phyloP scores from a whole-genome alignment of 2,888 invertebrate species.

The Platerodrilus igneus region DNA sequence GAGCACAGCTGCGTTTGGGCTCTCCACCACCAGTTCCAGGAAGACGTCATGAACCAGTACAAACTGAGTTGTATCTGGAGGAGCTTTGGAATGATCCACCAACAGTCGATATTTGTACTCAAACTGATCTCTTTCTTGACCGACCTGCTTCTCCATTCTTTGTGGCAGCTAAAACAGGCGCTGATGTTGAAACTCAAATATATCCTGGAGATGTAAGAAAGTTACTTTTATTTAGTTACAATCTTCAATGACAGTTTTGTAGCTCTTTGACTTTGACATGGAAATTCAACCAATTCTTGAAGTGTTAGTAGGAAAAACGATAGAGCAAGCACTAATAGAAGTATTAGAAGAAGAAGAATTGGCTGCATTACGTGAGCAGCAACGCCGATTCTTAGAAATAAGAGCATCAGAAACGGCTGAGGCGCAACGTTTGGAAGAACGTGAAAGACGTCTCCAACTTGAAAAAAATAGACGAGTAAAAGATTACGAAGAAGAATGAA shows the following conservation, averaged over 20 bases:
- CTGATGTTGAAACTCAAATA: slow-evolving; percentile 77
- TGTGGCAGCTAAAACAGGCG: slow-evolving; percentile 73
- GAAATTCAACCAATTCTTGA: slow-evolving; percentile 89
- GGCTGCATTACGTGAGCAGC: slow-evolving; percentile 73
- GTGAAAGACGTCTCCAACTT: slow-evolving; percentile 62
- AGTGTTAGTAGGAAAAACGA: slow-evolving; percentile 81
- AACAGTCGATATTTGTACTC: slow-evolving; percentile 70
- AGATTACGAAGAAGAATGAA: slow-evolving; percentile 61
- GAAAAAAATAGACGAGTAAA: slow-evolving; percentile 71
- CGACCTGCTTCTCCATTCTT: slow-evolving; percentile 75
- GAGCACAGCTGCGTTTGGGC: slow-evolving; percentile 53
- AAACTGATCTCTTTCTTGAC: slow-evolving; percentile 81
- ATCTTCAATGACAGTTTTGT: too few relatives aligned
- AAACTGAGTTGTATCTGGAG: slow-evolving; percentile 86
- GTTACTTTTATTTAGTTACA: too few relatives aligned
- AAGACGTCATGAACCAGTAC: slow-evolving; percentile 78
- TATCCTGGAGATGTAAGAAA: slow-evolving; percentile 82
- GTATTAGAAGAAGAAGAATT: slow-evolving; percentile 92
- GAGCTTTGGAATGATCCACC: slow-evolving; percentile 73
- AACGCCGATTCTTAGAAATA: slow-evolving; percentile 64
- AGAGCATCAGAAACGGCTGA: slow-evolving; percentile 81
- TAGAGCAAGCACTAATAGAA: slow-evolving; percentile 85
- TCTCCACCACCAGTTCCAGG: slow-evolving; percentile 79
- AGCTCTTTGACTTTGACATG: slow-evolving; percentile 87
- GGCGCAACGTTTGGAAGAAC: slow-evolving; percentile 72